Evolutionary conservation across 2,797 vertebrate genomes (phyloP).

Genomic region (Poeciliopsis paucimaculata): DNA sequence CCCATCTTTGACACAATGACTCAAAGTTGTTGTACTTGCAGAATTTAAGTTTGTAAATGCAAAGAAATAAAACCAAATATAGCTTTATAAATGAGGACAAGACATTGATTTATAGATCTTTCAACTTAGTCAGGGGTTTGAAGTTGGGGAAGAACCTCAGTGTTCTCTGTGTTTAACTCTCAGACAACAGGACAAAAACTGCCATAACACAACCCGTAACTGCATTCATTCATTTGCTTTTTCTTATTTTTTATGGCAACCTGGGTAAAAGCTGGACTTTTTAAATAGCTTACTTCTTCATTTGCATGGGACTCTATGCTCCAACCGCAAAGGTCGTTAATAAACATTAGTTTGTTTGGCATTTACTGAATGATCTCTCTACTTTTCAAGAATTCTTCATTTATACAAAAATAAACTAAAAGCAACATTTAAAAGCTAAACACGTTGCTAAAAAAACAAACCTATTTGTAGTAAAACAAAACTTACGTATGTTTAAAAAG

Average conservation of each 20-base stretch:
- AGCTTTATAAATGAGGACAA: background rate
- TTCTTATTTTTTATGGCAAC: background rate
- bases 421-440: background rate
- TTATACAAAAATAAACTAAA: background rate
- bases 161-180: background rate
- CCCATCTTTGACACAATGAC: background rate
- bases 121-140: background rate
- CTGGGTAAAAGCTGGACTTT: background rate
- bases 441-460: background rate
- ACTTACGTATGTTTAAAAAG: background rate
- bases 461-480: background rate
- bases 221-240: background rate
- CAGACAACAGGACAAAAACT: background rate
- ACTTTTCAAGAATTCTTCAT: background rate
- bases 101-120: background rate
- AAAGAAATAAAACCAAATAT: background rate
- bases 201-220: background rate
- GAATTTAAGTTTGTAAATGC: background rate
- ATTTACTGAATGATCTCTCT: background rate
- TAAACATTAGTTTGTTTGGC: background rate
- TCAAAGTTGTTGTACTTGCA: background rate
- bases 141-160: background rate
- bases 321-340: background rate
- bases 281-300: background rate
- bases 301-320: background rate